Conservation (phyloP, 2,888 invertebrate genomes). For the Idaea aversata region DNA sequence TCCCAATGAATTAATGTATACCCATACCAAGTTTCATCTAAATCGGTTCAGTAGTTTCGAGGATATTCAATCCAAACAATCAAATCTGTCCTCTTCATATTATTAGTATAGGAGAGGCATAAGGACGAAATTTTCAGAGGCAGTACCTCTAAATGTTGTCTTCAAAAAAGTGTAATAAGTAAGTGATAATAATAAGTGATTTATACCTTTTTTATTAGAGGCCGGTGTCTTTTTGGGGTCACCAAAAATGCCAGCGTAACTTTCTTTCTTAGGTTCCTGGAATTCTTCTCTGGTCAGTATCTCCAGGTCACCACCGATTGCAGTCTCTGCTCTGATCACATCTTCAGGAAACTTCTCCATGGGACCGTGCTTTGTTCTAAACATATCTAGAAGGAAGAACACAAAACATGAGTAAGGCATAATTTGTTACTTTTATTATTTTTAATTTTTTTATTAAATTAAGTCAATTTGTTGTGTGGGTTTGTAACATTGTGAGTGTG, state of each 20-base stretch:
- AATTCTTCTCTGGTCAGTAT: slow-evolving; percentile 83
- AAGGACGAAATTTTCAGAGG: too few species aligned
- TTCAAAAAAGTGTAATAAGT: too few species aligned
- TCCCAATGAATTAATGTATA: too few species aligned
- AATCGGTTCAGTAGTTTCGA: too few species aligned
- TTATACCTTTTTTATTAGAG: slow-evolving; percentile 57
- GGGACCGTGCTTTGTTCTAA: slow-evolving; percentile 82
- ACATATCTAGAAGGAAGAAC: slow-evolving; percentile 72
- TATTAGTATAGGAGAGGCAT: too few species aligned
- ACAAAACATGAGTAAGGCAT: background rate
- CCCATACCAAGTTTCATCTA: too few species aligned
- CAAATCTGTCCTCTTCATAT: too few species aligned
- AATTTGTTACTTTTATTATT: background rate
- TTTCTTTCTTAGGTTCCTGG: slow-evolving; percentile 68
- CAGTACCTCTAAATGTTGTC: too few species aligned
- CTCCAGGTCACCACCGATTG: slow-evolving; percentile 85
- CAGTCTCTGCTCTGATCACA: slow-evolving; percentile 86
- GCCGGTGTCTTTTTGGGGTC: slow-evolving; percentile 57
- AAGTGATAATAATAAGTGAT: background rate
- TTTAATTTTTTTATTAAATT: too few species aligned
- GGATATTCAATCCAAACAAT: too few species aligned
- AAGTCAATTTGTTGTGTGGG: background rate
- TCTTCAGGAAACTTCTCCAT: slow-evolving; percentile 91
- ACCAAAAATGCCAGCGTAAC: slow-evolving; percentile 71
- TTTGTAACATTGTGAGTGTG: too few species aligned